Base-by-base conservation (phyloP, 2,797 vertebrate genomes). In the Denticeps clupeoides region DNA sequence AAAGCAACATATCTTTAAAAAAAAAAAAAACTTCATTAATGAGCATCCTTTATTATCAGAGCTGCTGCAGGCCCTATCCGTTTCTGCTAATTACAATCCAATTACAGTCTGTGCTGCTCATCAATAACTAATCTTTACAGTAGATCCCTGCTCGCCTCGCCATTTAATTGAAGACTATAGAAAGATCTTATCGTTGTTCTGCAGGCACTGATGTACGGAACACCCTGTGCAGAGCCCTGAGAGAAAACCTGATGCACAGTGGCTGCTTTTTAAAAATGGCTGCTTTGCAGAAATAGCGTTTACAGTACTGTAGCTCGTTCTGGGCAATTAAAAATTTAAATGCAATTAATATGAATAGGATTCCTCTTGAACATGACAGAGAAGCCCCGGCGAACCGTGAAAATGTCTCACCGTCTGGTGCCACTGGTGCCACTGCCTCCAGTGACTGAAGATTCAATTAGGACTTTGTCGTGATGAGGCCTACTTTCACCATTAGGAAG, bases 1-100 rank as follows among this genome's bases (percentile, higher is more conserved):
- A n/a, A n/a, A n/a, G n/a, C n/a, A n/a, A n/a, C n/a, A n/a, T n/a
- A n/a, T n/a, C n/a, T n/a, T n/a, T n/a, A n/a, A n/a, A n/a, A n/a
- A n/a, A n/a, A n/a, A n/a, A 12, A 18, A 56, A 33, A 49, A 56
- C 12, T 48, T 47, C 47, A 45, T 59, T 54, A 42, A 63, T 45
- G 46, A 28, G 33, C 31, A 41, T 29, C 27, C 45, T 18, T 47
- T 31, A 59, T 52, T 44, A 54, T 19, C 16, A 38, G 38, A 38
- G 35, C 21, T 32, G 21, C 18, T 10, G 46, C 26, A 12, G 46
- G 35, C 22, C 11, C 16, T 32, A 58, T 47, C 18, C 47, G 49
- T 57, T 59, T 55, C 24, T 45, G 49, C 27, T 41, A 47, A 58
- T 55, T 54, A 49, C 4, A 49, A 40, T 47, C 13, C 42, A 53